Conservation (phyloP, 2,888 invertebrate species). For the Epinotia brunnichana region DNA sequence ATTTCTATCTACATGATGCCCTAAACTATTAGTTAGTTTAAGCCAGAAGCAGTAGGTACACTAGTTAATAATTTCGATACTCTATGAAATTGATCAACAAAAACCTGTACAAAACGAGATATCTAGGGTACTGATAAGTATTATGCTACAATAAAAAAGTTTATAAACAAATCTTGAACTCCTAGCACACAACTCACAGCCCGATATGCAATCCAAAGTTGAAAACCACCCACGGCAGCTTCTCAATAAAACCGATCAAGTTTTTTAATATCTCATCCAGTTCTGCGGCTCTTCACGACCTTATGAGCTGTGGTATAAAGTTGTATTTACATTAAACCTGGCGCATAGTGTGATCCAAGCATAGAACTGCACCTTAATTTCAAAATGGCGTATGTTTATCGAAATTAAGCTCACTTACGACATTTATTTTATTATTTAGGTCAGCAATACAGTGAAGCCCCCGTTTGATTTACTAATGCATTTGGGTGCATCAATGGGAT, state of each 20-base stretch:
- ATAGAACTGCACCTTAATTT: not conserved
- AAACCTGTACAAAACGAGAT: too few species aligned
- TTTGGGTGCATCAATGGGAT: constrained; percentile 33
- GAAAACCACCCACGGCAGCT: constrained; percentile 2
- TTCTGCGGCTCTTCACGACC: constrained; percentile 21
- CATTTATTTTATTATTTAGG: not conserved
- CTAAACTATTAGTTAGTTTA: too few species aligned
- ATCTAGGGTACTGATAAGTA: too few species aligned
- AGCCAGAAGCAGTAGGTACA: too few species aligned
- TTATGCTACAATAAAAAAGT: not conserved
- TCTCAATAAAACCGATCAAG: constrained; percentile 14
- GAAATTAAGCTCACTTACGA: not conserved
- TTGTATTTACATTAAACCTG: constrained; percentile 1
- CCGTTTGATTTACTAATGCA: constrained; percentile 54
- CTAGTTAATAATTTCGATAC: too few species aligned
- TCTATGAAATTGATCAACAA: too few species aligned
- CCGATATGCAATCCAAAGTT: not conserved
- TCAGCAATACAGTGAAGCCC: constrained; percentile 25
- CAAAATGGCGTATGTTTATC: not conserved
- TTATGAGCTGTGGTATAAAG: constrained; percentile 6
- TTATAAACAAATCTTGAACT: not conserved
- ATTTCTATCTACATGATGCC: too few species aligned
- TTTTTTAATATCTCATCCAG: constrained; percentile 36
- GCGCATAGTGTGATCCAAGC: not conserved
- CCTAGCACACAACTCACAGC: not conserved